Evolutionary conservation across 1,140 invertebrate genomes (phyloP).

Genomic region (Anoplolepis gracilipes): DNA sequence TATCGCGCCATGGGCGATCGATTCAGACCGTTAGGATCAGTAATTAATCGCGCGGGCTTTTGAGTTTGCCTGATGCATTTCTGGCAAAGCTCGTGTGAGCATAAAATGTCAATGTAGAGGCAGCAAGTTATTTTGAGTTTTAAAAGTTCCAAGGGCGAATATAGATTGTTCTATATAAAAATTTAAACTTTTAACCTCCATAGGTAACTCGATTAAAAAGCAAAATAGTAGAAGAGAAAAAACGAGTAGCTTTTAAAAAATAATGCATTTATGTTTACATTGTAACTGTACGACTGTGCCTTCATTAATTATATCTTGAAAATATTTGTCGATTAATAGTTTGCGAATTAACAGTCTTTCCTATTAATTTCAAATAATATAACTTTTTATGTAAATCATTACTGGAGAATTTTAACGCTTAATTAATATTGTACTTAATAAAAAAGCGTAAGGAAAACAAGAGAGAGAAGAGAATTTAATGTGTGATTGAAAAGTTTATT

Average conservation of each 20-base stretch:
- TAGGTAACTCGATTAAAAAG: slow-evolving; percentile 21
- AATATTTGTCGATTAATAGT: not conserved
- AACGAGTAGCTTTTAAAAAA: not conserved
- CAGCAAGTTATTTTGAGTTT: slow-evolving; percentile 49
- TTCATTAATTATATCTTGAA: not conserved
- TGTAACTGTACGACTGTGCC: not conserved
- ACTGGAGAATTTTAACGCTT: not conserved
- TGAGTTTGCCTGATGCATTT: slow-evolving; percentile 48
- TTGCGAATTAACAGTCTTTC: not conserved
- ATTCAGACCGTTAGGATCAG: slow-evolving; percentile 35
- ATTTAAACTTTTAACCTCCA: slow-evolving; percentile 22
- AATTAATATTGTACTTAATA: not conserved
- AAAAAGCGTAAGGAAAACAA: not conserved
- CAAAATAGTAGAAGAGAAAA: not conserved
- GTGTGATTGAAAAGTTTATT: not conserved
- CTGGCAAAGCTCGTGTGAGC: slow-evolving; percentile 14
- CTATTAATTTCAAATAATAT: not conserved
- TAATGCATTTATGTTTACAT: not conserved
- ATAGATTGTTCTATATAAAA: slow-evolving; percentile 25
- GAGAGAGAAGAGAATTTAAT: not conserved
- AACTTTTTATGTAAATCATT: not conserved
- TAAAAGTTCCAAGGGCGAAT: not conserved
- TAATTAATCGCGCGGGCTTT: slow-evolving; percentile 58
- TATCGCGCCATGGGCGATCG: slow-evolving; percentile 46
- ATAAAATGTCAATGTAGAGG: slow-evolving; percentile 46